Conservation (phyloP, 1,140 invertebrate genomes). For the Hylaeus volcanicus region DNA sequence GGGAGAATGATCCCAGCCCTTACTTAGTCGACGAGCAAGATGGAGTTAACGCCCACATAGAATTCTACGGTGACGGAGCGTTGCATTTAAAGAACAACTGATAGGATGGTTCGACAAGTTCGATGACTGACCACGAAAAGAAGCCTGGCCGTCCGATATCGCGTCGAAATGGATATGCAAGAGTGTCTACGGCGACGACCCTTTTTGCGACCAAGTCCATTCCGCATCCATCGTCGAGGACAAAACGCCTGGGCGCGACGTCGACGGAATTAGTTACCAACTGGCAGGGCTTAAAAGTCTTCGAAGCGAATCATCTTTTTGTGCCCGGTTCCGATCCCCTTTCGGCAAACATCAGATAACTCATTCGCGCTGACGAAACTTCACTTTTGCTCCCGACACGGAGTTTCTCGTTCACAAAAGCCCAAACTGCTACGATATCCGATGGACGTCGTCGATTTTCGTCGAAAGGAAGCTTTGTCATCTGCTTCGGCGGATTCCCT, state of each 20-base stretch:
- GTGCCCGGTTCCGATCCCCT: conserved; percentile 12
- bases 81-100: no score
- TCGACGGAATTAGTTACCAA: conserved; percentile 28
- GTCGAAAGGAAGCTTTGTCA: conserved; percentile 69
- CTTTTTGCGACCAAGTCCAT: background rate
- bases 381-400: conserved; percentile 2
- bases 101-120: no score
- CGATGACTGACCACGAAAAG: no score
- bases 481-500: conserved; percentile 57
- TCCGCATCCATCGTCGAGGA: background rate
- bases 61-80: no score
- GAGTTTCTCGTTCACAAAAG: conserved; percentile 23
- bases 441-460: conserved; percentile 53
- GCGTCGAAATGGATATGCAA: no score
- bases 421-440: conserved; percentile 13
- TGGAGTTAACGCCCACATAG: no score
- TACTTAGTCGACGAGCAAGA: no score
- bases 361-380: conserved; percentile 43
- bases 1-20: no score
- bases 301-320: conserved; percentile 24
- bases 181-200: no score
- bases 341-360: conserved; percentile 50
- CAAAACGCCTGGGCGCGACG: conserved; percentile 9
- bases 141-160: no score
- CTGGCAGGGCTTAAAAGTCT: conserved; percentile 9